Conservation (phyloP, 1,140 invertebrate species). For the Drosophila bifasciata region DNA sequence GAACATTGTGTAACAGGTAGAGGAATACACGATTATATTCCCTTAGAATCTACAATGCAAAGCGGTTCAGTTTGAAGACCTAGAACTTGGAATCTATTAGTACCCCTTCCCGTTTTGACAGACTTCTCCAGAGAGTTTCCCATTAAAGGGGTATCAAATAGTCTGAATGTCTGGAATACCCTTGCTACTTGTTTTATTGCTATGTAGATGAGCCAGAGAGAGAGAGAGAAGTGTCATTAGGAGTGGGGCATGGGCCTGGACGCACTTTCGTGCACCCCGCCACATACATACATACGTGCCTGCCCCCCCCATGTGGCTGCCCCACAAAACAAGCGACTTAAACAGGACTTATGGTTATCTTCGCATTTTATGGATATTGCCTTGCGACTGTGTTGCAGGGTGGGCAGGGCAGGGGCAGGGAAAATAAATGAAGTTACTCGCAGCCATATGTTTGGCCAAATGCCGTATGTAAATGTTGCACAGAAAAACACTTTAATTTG, state of each 20-base stretch:
- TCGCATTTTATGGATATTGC: constrained; percentile 83
- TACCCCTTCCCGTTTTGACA: too few species aligned
- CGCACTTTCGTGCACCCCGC: constrained; percentile 56
- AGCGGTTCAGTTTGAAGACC: too few species aligned
- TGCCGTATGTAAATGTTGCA: constrained; percentile 74
- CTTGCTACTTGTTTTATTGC: constrained; percentile 61
- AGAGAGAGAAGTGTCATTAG: constrained; percentile 7
- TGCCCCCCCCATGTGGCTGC: not conserved
- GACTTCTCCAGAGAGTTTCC: too few species aligned
- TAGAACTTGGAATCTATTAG: too few species aligned
- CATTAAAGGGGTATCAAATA: too few species aligned
- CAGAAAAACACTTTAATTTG: constrained; percentile 71
- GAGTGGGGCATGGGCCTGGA: constrained; percentile 27
- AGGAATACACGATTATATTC: too few species aligned
- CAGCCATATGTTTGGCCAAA: constrained; percentile 73
- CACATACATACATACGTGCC: constrained; percentile 62
- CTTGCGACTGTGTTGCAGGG: constrained; percentile 50
- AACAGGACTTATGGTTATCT: constrained; percentile 84
- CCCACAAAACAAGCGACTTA: constrained; percentile 69
- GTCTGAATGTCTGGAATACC: too few species aligned
- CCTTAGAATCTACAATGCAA: too few species aligned
- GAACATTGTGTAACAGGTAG: too few species aligned
- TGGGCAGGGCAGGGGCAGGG: not conserved
- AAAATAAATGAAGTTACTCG: constrained; percentile 78
- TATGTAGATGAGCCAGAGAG: constrained; percentile 78